Percentiles rank a stretch among this genome's conserved stretches.
Evolutionary conservation across 1,140 invertebrate genomes (phyloP).

Genomic region (Monomorium pharaonis): DNA sequence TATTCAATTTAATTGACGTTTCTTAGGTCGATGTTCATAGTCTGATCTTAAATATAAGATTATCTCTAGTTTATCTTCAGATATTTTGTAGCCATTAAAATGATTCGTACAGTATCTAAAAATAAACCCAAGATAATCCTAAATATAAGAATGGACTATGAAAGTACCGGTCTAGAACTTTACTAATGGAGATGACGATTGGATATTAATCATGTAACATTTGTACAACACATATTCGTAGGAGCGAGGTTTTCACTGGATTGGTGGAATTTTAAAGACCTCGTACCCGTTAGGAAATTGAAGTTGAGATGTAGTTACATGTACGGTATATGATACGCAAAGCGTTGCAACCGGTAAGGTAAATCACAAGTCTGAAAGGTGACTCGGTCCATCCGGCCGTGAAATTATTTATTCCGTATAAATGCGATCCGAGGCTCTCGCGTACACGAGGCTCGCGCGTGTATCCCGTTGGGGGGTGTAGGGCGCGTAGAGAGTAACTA

Average conservation of each 20-base stretch:
- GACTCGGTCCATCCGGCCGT: constrained; percentile 43
- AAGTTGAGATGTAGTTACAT: constrained; percentile 2
- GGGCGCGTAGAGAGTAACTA: constrained; percentile 72
- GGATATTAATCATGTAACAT: neutral
- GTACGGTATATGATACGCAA: constrained; percentile 27
- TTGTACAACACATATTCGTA: neutral
- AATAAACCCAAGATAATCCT: no score
- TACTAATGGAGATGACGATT: constrained; percentile 1
- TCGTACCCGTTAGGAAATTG: constrained; percentile 7
- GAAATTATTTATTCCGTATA: constrained; percentile 66
- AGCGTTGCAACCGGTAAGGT: constrained; percentile 11
- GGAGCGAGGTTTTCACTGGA: neutral
- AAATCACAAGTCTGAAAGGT: constrained; percentile 61
- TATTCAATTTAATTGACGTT: neutral
- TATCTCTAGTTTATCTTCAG: no score
- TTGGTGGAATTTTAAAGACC: neutral
- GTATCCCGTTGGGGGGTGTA: constrained; percentile 47
- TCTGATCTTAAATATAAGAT: no score
- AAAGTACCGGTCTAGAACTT: no score
- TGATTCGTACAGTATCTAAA: no score
- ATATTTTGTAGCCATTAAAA: no score
- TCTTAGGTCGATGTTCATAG: no score
- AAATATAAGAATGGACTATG: no score
- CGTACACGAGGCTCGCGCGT: constrained; percentile 27
- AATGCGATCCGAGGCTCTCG: constrained; percentile 32